These are phyloP conservation scores for Drosophila niveifrons DNA, from an alignment of 2,888 invertebrate genomes.

Conservation along the genomic window DNA sequence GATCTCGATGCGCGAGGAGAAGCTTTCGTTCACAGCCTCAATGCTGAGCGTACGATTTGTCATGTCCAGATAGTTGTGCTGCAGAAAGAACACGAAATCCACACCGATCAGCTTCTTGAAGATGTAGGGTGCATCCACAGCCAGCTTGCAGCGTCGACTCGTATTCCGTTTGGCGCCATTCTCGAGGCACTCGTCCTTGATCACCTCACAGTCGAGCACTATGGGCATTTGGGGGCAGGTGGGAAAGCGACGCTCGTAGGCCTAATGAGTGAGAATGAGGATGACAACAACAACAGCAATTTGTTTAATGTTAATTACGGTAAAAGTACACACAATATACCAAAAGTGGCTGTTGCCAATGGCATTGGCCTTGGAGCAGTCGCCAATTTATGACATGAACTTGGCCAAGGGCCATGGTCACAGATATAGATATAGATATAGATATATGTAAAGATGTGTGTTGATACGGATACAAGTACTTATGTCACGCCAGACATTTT, in stretches of 20 bases:
- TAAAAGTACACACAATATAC: constrained; percentile 1
- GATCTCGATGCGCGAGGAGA: constrained; percentile 92
- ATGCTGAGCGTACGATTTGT: constrained; percentile 92
- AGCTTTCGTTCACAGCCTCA: constrained; percentile 97
- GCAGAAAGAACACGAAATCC: constrained; percentile 95
- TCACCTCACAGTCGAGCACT: constrained; percentile 94
- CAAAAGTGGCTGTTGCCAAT: constrained; percentile 26
- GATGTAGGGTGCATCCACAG: constrained; percentile 97
- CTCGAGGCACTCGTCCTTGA: constrained; percentile 90
- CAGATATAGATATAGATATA: constrained; percentile 6
- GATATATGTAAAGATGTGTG: background rate
- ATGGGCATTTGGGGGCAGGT: constrained; percentile 97
- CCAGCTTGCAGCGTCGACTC: constrained; percentile 94
- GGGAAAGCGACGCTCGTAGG: constrained; percentile 97
- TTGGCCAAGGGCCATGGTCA: constrained; percentile 53
- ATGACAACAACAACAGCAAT: background rate
- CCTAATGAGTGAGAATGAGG: constrained; percentile 87
- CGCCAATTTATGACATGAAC: constrained; percentile 63
- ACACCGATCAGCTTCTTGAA: constrained; percentile 98
- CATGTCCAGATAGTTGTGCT: constrained; percentile 94
- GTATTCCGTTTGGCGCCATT: constrained; percentile 93
- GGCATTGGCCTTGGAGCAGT: constrained; percentile 47
- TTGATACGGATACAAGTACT: constrained; percentile 4
- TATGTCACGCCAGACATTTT: constrained; percentile 38
- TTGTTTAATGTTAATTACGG: constrained; percentile 15